Percentiles rank a stretch among this genome's conserved stretches.
phyloP scores from a whole-genome alignment of 1,140 invertebrate genomes.

The Drosophila takahashii region DNA sequence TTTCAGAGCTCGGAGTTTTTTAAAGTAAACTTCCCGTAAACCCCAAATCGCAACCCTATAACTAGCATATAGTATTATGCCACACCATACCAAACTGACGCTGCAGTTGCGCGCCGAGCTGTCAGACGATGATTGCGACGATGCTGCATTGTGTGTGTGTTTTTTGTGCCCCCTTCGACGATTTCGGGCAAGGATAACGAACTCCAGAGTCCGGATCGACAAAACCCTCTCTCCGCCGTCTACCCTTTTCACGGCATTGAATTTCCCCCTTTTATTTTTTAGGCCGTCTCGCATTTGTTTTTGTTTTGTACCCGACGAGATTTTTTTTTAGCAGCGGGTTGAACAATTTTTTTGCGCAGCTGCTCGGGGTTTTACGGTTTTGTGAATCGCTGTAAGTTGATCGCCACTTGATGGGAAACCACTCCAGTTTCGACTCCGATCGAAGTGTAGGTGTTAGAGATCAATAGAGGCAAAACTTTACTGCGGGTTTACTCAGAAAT shows the following conservation, averaged over 20 bases:
- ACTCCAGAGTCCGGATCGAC: constrained; percentile 35
- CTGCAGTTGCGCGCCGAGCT: constrained; percentile 53
- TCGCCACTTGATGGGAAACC: constrained; percentile 53
- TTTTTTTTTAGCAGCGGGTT: constrained; percentile 56
- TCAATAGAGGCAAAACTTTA: constrained; percentile 10
- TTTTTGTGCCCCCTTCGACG: constrained; percentile 36
- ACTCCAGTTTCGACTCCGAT: constrained; percentile 26
- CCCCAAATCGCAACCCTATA: constrained; percentile 68
- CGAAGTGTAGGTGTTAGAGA: constrained; percentile 56
- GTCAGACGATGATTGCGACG: constrained; percentile 47
- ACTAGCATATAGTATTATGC: constrained; percentile 14
- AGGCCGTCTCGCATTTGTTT: constrained; percentile 53
- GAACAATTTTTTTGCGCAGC: constrained; percentile 57
- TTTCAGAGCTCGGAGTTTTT: not conserved
- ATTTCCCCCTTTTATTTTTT: constrained; percentile 68
- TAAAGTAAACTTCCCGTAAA: constrained; percentile 30
- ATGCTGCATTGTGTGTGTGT: constrained; percentile 51
- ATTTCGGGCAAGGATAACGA: constrained; percentile 70
- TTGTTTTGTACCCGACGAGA: constrained; percentile 52
- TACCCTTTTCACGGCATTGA: constrained; percentile 81
- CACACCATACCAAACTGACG: constrained; percentile 15
- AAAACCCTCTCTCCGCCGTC: constrained; percentile 37
- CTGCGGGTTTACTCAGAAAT: constrained; percentile 37
- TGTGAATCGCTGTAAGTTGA: constrained; percentile 54
- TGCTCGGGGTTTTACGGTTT: constrained; percentile 52